phyloP scores from a whole-genome alignment of 1,140 invertebrate genomes.

The Habropoda laboriosa region DNA sequence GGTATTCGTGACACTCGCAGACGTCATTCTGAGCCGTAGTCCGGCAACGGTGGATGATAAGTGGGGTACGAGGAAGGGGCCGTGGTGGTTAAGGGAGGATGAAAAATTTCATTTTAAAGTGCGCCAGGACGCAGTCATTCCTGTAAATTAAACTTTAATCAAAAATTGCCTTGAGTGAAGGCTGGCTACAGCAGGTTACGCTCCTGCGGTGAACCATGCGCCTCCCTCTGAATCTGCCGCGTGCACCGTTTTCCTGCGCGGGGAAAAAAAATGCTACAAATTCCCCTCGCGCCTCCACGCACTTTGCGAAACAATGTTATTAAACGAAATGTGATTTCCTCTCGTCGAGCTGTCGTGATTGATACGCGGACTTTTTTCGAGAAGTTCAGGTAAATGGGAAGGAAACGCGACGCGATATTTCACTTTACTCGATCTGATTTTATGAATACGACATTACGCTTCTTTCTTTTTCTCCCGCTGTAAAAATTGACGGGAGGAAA shows the following conservation, averaged over 20 bases:
- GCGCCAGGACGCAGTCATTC: constrained; percentile 46
- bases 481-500: too few relatives aligned
- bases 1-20: constrained; percentile 51
- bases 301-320: constrained; percentile 2
- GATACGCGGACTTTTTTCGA: neutral
- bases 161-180: constrained; percentile 60
- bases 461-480: too few relatives aligned
- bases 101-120: constrained; percentile 67
- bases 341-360: neutral
- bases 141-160: constrained; percentile 69
- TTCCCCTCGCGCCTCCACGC: too few relatives aligned
- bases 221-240: constrained; percentile 28
- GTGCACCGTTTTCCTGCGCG: too few relatives aligned
- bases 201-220: constrained; percentile 54
- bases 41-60: constrained; percentile 19
- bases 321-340: constrained; percentile 12
- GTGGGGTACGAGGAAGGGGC: constrained; percentile 19
- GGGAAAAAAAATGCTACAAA: too few relatives aligned
- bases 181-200: constrained; percentile 40
- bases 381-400: neutral
- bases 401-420: too few relatives aligned
- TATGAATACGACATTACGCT: too few relatives aligned
- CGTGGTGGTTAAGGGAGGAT: constrained; percentile 9
- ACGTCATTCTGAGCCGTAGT: constrained; percentile 34
- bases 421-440: too few relatives aligned